phyloP scores from a whole-genome alignment of 2,113 vertebrate genomes.

The Zosterops lateralis region DNA sequence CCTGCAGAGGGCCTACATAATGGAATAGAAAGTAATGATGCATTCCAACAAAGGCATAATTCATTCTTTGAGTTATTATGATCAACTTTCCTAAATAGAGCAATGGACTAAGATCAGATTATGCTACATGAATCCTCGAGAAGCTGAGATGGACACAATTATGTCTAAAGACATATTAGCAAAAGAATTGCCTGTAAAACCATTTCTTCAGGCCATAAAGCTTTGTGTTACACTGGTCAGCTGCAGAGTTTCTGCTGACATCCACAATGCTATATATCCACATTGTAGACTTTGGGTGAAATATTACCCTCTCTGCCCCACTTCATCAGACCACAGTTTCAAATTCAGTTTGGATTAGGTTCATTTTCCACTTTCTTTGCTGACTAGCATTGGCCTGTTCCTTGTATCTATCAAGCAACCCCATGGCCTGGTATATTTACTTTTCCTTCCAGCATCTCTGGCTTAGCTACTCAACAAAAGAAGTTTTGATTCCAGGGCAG shows the following conservation, averaged over 20 bases:
- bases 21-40: slow-evolving; percentile 66
- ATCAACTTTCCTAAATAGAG: slow-evolving; percentile 39
- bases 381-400: background rate
- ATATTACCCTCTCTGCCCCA: background rate
- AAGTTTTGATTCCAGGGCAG: background rate
- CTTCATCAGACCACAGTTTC: background rate
- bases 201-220: background rate
- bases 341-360: background rate
- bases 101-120: background rate
- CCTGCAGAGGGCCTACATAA: slow-evolving; percentile 38
- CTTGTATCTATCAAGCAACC: background rate
- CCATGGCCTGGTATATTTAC: background rate
- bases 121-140: slow-evolving; percentile 15
- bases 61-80: slow-evolving; percentile 54
- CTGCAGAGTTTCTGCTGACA: background rate
- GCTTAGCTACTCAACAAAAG: background rate
- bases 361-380: background rate
- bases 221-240: background rate
- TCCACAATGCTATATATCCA: background rate
- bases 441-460: background rate
- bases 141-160: slow-evolving; percentile 4
- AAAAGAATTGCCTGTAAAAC: slow-evolving; percentile 43
- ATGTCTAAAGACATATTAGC: background rate
- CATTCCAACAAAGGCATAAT: slow-evolving; percentile 52
- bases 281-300: background rate